These are phyloP conservation scores for Habrosyne pyritoides DNA, from an alignment of 2,888 invertebrate genomes.

Conservation along the genomic window DNA sequence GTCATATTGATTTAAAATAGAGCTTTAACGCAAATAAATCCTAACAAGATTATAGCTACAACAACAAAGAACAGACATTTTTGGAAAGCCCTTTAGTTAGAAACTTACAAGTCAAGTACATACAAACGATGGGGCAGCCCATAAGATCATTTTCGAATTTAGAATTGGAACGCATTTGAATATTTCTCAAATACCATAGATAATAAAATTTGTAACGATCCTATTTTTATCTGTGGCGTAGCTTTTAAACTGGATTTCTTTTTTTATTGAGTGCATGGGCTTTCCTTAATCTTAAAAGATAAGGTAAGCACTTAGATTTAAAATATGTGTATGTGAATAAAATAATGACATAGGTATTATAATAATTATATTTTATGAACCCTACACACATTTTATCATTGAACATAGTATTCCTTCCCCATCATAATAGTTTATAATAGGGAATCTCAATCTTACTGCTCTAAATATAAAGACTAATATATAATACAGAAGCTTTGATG, in stretches of 20 bases:
- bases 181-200: slow-evolving; percentile 27
- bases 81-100: background rate
- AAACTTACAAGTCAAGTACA: background rate
- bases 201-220: slow-evolving; percentile 25
- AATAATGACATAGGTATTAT: background rate
- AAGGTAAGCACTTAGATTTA: too few relatives aligned
- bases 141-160: slow-evolving; percentile 1
- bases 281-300: background rate
- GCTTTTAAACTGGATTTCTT: background rate
- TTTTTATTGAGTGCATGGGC: slow-evolving; percentile 4
- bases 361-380: background rate
- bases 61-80: background rate
- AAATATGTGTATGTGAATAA: background rate
- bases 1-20: background rate
- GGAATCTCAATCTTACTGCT: background rate
- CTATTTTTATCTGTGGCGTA: slow-evolving; percentile 22
- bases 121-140: background rate
- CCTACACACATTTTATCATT: background rate
- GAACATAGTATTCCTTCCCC: background rate
- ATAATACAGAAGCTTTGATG: background rate
- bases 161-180: slow-evolving; percentile 22
- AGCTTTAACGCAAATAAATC: background rate
- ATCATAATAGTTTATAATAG: background rate
- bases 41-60: background rate
- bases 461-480: background rate